phyloP scores from a whole-genome alignment of 2,113 vertebrate genomes.

The Phoxinus phoxinus region DNA sequence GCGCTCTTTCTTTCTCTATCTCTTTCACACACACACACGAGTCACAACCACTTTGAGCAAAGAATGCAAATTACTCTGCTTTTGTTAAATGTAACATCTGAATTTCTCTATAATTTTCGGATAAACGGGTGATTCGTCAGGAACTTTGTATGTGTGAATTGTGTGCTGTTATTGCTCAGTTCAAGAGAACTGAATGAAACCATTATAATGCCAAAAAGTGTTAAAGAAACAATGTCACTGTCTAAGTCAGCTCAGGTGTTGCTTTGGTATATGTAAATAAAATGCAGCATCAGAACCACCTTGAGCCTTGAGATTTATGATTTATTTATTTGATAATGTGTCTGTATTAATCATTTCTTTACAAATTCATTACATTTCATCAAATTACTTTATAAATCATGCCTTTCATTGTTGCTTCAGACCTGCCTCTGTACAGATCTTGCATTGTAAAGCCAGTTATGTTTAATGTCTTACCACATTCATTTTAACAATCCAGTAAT shows the following conservation, averaged over 20 bases:
- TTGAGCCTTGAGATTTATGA: no score
- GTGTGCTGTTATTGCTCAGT: neutral
- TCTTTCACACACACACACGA: no score
- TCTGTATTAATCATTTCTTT: neutral
- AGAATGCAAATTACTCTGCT: neutral
- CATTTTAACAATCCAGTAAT: neutral
- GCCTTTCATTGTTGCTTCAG: neutral
- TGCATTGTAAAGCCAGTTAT: neutral
- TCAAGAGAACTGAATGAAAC: neutral
- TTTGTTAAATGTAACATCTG: neutral
- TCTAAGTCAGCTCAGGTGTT: neutral
- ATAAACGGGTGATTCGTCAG: neutral
- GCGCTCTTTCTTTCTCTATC: no score
- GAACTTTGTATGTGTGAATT: neutral
- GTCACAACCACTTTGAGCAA: neutral
- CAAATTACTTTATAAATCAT: neutral
- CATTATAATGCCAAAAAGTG: neutral
- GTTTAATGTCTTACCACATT: neutral
- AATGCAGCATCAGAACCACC: neutral
- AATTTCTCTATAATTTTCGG: neutral
- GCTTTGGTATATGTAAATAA: neutral
- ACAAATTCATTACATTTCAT: neutral
- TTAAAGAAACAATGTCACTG: no score
- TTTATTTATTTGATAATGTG: neutral
- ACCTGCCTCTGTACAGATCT: neutral